Percentiles rank a stretch among this genome's conserved stretches.
phyloP scores from a whole-genome alignment of 2,113 vertebrate genomes.

The Hypomesus transpacificus region DNA sequence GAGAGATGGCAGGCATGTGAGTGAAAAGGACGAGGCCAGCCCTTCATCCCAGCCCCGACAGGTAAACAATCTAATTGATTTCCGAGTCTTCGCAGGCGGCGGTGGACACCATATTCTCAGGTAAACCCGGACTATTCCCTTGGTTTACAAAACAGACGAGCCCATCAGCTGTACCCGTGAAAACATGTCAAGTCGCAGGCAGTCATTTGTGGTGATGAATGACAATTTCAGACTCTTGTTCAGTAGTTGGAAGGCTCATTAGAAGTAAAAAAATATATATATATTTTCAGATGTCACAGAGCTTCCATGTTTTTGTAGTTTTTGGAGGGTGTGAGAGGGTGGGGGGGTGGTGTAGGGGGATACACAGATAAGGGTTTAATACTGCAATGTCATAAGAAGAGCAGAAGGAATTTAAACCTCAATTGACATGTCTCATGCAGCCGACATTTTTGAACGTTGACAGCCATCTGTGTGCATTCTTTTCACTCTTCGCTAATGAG shows the following conservation, averaged over 20 bases:
- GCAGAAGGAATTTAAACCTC: slow-evolving; percentile 77
- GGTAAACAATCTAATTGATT: slow-evolving; percentile 79
- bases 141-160: slow-evolving; percentile 73
- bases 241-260: slow-evolving; percentile 73
- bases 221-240: slow-evolving; percentile 75
- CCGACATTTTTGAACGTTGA: slow-evolving; percentile 73
- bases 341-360: slow-evolving; percentile 21
- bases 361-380: slow-evolving; percentile 76
- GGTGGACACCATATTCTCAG: slow-evolving; percentile 52
- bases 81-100: slow-evolving; percentile 54
- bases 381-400: slow-evolving; percentile 73
- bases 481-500: slow-evolving; percentile 81
- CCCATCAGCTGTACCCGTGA: slow-evolving; percentile 66
- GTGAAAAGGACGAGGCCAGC: slow-evolving; percentile 63
- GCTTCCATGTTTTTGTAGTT: slow-evolving; percentile 65
- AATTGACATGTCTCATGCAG: slow-evolving; percentile 76
- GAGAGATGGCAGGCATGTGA: slow-evolving; percentile 61
- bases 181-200: slow-evolving; percentile 71
- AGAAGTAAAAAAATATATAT: slow-evolving; percentile 58
- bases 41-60: slow-evolving; percentile 69
- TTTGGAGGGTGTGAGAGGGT: slow-evolving; percentile 35
- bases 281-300: slow-evolving; percentile 72
- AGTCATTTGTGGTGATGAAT: slow-evolving; percentile 79
- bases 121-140: slow-evolving; percentile 48
- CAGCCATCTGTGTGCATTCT: slow-evolving; percentile 80